Conservation (phyloP, 2,113 vertebrate species). For the Nothobranchius furzeri region DNA sequence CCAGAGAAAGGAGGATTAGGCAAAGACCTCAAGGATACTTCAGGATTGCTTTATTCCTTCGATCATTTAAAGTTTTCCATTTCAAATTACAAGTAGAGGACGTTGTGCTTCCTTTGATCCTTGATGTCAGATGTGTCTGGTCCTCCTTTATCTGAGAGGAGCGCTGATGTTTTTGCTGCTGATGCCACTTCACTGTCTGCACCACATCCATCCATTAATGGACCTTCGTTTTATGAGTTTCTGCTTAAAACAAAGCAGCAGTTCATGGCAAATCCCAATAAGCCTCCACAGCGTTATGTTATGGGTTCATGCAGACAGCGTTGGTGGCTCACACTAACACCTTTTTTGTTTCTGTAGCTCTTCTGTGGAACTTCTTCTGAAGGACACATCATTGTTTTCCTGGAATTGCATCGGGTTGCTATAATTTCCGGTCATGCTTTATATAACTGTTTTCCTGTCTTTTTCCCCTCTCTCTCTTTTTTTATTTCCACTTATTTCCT, state of each 20-base stretch:
- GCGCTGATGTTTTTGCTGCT: constrained; percentile 8
- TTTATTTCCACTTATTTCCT: constrained; percentile 31
- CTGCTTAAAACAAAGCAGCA: neutral
- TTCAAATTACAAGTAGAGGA: neutral
- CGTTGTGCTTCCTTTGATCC: constrained; percentile 27
- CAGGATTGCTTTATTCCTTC: constrained; percentile 18
- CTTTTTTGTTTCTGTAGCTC: constrained; percentile 49
- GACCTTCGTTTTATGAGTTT: constrained; percentile 4
- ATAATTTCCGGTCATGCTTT: constrained; percentile 66
- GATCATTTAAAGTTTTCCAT: neutral
- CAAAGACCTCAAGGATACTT: constrained; percentile 37
- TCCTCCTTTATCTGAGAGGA: constrained; percentile 30
- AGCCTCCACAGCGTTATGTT: too few relatives aligned
- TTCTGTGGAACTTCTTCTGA: constrained; percentile 52
- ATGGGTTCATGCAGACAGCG: constrained; percentile 19
- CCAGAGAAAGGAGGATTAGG: constrained; percentile 47
- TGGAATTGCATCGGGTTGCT: constrained; percentile 57
- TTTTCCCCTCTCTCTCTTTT: neutral
- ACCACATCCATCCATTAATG: constrained; percentile 15
- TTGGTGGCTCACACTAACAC: constrained; percentile 51
- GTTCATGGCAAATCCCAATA: neutral
- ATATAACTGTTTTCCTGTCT: constrained; percentile 72
- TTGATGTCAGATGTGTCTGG: constrained; percentile 31
- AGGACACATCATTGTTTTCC: constrained; percentile 65
- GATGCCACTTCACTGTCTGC: constrained; percentile 39